phyloP scores from a whole-genome alignment of 2,888 invertebrate genomes.

The Ormyrus pomaceus region DNA sequence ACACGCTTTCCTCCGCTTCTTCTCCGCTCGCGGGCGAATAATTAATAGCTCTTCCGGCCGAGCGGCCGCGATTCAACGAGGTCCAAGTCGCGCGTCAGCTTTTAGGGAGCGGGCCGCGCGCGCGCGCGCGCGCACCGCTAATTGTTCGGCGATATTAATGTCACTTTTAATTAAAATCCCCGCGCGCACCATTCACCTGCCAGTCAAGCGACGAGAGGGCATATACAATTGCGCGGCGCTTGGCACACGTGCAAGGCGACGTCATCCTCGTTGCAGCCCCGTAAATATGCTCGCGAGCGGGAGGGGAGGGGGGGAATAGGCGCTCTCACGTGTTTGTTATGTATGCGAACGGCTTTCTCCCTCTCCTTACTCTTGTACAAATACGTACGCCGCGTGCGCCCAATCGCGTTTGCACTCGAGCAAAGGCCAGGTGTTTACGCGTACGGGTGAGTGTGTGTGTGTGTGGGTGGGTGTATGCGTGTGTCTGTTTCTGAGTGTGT shows the following conservation, averaged over 20 bases:
- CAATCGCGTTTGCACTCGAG: not conserved
- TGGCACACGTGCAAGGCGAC: constrained; percentile 1
- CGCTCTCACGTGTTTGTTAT: too few relatives aligned
- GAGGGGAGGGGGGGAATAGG: too few relatives aligned
- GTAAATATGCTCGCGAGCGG: constrained; percentile 10
- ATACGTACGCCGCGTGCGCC: not conserved
- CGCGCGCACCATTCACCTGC: constrained; percentile 44
- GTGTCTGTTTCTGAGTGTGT: too few relatives aligned
- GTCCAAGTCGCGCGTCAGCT: not conserved
- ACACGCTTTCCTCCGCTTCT: not conserved
- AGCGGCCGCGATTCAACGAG: constrained; percentile 1
- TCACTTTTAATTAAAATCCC: constrained; percentile 67
- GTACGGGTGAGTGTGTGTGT: not conserved
- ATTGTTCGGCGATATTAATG: constrained; percentile 66
- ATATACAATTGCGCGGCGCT: not conserved
- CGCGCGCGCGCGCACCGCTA: too few relatives aligned
- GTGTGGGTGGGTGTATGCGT: too few relatives aligned
- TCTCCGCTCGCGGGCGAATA: constrained; percentile 17
- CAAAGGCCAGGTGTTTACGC: not conserved
- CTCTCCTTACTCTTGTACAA: too few relatives aligned
- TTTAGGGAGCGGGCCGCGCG: not conserved
- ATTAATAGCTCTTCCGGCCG: constrained; percentile 16
- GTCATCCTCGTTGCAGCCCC: not conserved
- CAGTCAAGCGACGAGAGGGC: constrained; percentile 11
- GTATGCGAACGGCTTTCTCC: too few relatives aligned